Conservation (phyloP, 2,797 vertebrate genomes). For the Sebastes oblongus region DNA sequence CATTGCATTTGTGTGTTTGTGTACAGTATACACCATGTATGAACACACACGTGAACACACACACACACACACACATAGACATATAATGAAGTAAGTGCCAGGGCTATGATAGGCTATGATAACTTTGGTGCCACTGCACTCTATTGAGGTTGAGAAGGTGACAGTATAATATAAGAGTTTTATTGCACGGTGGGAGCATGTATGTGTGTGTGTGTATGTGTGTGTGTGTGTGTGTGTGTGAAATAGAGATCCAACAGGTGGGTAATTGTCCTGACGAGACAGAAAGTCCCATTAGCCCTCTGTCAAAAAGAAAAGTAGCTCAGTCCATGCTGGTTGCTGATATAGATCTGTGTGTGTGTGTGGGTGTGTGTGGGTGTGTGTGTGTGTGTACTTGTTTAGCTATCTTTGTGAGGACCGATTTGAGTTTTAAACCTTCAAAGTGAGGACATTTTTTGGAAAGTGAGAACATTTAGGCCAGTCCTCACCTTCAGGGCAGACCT, state of each 20-base stretch:
- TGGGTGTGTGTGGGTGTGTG: background rate
- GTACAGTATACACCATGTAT: background rate
- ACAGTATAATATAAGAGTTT: conserved; percentile 47
- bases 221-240: background rate
- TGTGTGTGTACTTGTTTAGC: background rate
- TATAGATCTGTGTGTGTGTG: conserved; percentile 42
- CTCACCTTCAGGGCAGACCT: no score
- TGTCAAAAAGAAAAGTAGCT: conserved; percentile 69
- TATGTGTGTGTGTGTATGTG: background rate
- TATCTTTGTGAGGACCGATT: no score
- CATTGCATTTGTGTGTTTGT: background rate
- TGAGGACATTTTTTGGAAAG: no score
- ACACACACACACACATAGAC: background rate
- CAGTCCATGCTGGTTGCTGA: conserved; percentile 31
- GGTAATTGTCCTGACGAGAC: conserved; percentile 66
- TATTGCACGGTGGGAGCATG: conserved; percentile 20
- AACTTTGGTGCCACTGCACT: conserved; percentile 6
- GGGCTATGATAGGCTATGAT: background rate
- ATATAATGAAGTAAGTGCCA: background rate
- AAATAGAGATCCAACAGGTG: conserved; percentile 57
- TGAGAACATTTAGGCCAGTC: no score
- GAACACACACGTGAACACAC: background rate
- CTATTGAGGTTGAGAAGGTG: conserved; percentile 20
- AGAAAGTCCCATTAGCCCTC: conserved; percentile 71
- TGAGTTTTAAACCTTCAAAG: no score